These are phyloP conservation scores for Drosophila sp. DNA, from an alignment of 1,140 invertebrate species.

Conservation along the genomic window DNA sequence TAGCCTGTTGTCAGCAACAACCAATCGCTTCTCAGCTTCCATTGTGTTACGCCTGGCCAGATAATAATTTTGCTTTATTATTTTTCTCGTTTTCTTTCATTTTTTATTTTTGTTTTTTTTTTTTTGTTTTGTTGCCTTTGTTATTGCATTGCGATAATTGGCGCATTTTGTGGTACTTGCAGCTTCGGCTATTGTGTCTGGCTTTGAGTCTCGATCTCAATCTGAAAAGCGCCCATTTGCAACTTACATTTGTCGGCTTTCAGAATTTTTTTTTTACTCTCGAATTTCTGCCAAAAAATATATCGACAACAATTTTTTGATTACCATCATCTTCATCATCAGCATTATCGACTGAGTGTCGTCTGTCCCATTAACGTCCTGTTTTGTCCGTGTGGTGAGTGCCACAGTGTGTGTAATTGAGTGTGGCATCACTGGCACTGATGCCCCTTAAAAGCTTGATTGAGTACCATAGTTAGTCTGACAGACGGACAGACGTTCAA, in stretches of 20 bases:
- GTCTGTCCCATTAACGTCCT: conserved; percentile 21
- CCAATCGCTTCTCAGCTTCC: conserved; percentile 39
- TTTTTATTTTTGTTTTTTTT: conserved; percentile 23
- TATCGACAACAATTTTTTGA: conserved; percentile 61
- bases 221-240: conserved; percentile 66
- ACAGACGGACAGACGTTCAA: not conserved
- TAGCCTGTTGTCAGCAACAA: conserved; percentile 32
- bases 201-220: conserved; percentile 60
- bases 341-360: conserved; percentile 34
- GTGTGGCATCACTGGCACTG: conserved; percentile 59
- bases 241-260: conserved; percentile 51
- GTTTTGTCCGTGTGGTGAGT: conserved; percentile 38
- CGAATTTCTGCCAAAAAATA: conserved; percentile 38
- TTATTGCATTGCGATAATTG: conserved; percentile 70
- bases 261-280: conserved; percentile 1
- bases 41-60: conserved; percentile 47
- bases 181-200: conserved; percentile 27
- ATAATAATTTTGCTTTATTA: conserved; percentile 82
- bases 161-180: conserved; percentile 74
- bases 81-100: conserved; percentile 47
- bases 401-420: conserved; percentile 80
- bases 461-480: conserved; percentile 34
- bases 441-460: conserved; percentile 64
- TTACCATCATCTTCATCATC: conserved; percentile 43
- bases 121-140: conserved; percentile 33